A percentile compares a stretch with the other conserved stretches of the same genome.
Evolutionary conservation across 1,140 invertebrate species (phyloP).

Genomic region (Dinothrombium tinctorium): DNA sequence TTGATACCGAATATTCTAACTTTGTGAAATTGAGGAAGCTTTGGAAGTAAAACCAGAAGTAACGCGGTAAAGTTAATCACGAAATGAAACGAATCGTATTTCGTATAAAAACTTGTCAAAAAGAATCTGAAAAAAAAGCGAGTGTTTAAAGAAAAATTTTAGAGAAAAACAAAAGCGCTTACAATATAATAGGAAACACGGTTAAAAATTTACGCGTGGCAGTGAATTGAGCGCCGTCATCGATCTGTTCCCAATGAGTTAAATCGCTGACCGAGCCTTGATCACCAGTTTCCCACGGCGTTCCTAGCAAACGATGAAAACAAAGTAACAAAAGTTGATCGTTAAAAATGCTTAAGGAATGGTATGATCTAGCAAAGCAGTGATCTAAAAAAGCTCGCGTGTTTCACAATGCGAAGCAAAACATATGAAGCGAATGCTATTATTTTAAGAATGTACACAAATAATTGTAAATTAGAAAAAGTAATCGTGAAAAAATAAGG

Average conservation of each 20-base stretch:
- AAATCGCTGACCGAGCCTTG: conserved; percentile 32
- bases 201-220: conserved; percentile 40
- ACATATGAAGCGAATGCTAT: no score
- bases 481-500: no score
- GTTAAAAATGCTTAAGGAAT: conserved; percentile 38
- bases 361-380: no score
- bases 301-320: conserved; percentile 45
- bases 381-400: no score
- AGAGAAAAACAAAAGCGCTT: conserved; percentile 19
- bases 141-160: conserved; percentile 7
- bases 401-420: no score
- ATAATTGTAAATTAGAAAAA: no score
- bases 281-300: conserved; percentile 39
- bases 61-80: conserved; percentile 35
- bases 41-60: conserved; percentile 34
- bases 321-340: no score
- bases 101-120: conserved; percentile 41
- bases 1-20: conserved; percentile 42
- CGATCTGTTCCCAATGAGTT: conserved; percentile 51
- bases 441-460: no score
- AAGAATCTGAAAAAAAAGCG: conserved; percentile 31
- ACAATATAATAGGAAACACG: conserved; percentile 35
- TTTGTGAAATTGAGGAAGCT: conserved; percentile 40
- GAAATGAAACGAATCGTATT: conserved; percentile 39
- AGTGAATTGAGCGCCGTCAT: conserved; percentile 42